Evolutionary conservation across 2,113 vertebrate genomes (phyloP), one percentile per base, ranked within the genome.

Genomic region (Zingel zingel): DNA sequence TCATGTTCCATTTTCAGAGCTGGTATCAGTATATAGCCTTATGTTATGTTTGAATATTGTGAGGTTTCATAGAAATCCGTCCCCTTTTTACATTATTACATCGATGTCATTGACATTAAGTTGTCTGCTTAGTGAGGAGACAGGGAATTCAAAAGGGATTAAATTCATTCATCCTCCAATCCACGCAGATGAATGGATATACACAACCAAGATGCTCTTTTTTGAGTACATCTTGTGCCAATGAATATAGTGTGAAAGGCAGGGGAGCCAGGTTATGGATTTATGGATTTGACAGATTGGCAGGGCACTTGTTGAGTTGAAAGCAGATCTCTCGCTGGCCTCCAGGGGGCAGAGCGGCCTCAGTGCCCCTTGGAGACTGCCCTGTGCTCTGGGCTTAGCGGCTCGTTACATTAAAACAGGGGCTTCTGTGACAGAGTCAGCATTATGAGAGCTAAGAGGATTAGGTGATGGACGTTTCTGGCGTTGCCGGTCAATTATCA

Each of bases 361-460:
- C 71, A 1, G 36, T 50, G 72, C 43, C 77, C 79, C 72, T 3
- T 51, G 80, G 48, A 23, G 23, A 71, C 70, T 62, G 79, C 71
- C 66, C 83, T 64, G 81, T 68, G 59, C 85, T 86, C 58, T 72
- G 71, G 85, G 93, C 94, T 93, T 94, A 95, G 89, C 92, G 82
- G 86, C 92, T 90, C 56, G 92, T 90, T 94, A 95, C 93, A 94
- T 95, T 95, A 95, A 94, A 94, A 94, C 90, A 91, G 91, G 86
- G 88, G 89, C 94, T 95, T 94, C 92, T 92, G 93, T 94, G 92
- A 94, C 93, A 88, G 92, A 94, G 93, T 94, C 93, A 92, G 94
- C 90, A 95, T 95, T 94, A 95, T 92, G 87, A 92, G 93, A 90
- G 84, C 84, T 95, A 96, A 96, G 95, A 95, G 95, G 95, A 96